A percentile compares a stretch with the other conserved stretches of the same genome.
Evolutionary conservation across 2,888 invertebrate genomes (phyloP).

Genomic region (Coelinius sp.): DNA sequence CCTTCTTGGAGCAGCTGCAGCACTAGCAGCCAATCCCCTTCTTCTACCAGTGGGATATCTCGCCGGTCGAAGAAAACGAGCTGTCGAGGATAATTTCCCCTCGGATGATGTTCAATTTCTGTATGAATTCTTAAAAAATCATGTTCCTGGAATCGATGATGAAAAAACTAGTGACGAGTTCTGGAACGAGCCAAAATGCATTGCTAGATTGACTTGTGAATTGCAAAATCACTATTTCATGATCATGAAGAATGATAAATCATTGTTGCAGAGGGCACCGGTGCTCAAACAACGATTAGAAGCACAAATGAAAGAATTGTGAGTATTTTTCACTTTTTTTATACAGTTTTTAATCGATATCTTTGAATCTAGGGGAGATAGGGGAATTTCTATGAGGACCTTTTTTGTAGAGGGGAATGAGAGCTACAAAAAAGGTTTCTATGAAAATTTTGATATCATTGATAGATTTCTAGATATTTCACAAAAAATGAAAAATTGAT

Average conservation of each 20-base stretch:
- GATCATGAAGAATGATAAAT: conserved; percentile 46
- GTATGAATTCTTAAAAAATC: conserved; percentile 30
- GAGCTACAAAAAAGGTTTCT: no score
- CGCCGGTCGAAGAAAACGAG: conserved; percentile 75
- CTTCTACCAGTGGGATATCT: conserved; percentile 81
- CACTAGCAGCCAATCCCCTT: conserved; percentile 83
- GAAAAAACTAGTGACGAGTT: conserved; percentile 44
- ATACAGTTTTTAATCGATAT: background rate
- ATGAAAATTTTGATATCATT: no score
- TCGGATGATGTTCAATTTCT: conserved; percentile 22
- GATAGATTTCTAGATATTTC: no score
- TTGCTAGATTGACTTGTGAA: conserved; percentile 65
- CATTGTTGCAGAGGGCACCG: conserved; percentile 5
- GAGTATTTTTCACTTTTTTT: conserved; percentile 42
- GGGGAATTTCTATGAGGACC: no score
- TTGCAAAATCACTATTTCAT: conserved; percentile 62
- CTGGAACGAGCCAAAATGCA: conserved; percentile 60
- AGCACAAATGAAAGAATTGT: conserved; percentile 50
- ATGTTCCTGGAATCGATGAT: conserved; percentile 19
- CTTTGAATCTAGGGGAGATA: no score
- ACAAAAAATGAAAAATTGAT: background rate
- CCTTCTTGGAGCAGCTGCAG: conserved; percentile 84
- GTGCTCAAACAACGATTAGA: conserved; percentile 19
- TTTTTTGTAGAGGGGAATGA: no score
- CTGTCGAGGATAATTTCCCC: conserved; percentile 35